Conservation (phyloP, 2,888 invertebrate species). For the Leucophora obtusa region DNA sequence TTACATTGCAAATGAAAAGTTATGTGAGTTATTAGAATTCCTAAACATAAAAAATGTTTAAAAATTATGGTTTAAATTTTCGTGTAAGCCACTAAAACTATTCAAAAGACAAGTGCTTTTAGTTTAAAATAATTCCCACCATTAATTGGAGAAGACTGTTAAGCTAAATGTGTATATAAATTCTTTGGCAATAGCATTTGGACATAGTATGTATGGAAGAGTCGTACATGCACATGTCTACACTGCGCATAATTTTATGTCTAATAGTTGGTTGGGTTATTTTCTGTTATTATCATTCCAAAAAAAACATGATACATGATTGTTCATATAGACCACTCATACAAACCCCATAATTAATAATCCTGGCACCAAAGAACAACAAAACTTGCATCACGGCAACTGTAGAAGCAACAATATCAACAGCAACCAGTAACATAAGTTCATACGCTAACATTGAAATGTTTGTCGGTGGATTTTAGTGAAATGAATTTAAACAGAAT, state of each 20-base stretch:
- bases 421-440: background rate
- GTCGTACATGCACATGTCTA: background rate
- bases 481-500: constrained; percentile 21
- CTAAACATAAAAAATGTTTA: background rate
- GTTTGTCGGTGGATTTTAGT: constrained; percentile 29
- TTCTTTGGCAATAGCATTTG: background rate
- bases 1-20: no score
- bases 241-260: background rate
- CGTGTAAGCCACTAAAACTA: background rate
- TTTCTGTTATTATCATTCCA: constrained; percentile 39
- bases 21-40: constrained; percentile 15
- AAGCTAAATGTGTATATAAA: background rate
- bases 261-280: constrained; percentile 1
- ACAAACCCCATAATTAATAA: constrained; percentile 49
- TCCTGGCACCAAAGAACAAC: constrained; percentile 21
- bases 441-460: constrained; percentile 26
- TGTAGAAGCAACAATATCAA: background rate
- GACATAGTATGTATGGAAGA: background rate
- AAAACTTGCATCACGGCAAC: background rate
- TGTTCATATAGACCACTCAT: background rate
- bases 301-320: constrained; percentile 23
- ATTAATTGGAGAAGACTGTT: constrained; percentile 26
- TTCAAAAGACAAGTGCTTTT: constrained; percentile 41
- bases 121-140: constrained; percentile 45
- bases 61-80: constrained; percentile 10